These are phyloP conservation scores for Drosophila mauritiana DNA, from an alignment of 1,140 invertebrate species.

Conservation along the genomic window DNA sequence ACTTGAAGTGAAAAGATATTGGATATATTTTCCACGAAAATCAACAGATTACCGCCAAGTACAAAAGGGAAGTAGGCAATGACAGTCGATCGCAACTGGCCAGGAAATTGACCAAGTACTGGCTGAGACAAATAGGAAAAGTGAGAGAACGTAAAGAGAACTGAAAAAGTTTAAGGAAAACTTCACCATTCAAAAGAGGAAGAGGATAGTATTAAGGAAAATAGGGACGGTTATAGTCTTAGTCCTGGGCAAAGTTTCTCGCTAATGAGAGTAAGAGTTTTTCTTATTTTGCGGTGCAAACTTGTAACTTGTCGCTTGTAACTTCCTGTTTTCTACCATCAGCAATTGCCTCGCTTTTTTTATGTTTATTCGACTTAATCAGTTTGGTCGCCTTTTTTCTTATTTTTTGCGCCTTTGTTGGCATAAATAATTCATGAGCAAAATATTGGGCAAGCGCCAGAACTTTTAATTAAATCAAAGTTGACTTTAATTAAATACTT, in stretches of 20 bases:
- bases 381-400: slow-evolving; percentile 25
- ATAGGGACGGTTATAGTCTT: slow-evolving; percentile 51
- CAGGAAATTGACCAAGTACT: slow-evolving; percentile 68
- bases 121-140: slow-evolving; percentile 33
- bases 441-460: slow-evolving; percentile 34
- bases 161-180: slow-evolving; percentile 73
- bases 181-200: slow-evolving; percentile 57
- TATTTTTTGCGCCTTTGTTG: slow-evolving; percentile 33
- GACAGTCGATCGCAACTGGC: slow-evolving; percentile 51
- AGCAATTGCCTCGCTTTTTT: slow-evolving; percentile 30
- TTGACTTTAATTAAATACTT: slow-evolving; percentile 76
- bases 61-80: slow-evolving; percentile 1
- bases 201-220: slow-evolving; percentile 23
- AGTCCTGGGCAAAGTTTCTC: slow-evolving; percentile 51
- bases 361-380: slow-evolving; percentile 46
- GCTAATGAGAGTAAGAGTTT: slow-evolving; percentile 80
- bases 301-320: slow-evolving; percentile 62
- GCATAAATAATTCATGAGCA: slow-evolving; percentile 72
- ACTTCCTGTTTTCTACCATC: slow-evolving; percentile 34
- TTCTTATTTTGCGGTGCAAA: slow-evolving; percentile 55
- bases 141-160: slow-evolving; percentile 7
- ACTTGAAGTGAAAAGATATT: too few relatives aligned
- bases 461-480: slow-evolving; percentile 82
- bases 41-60: slow-evolving; percentile 33
- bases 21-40: slow-evolving; percentile 9